These are phyloP conservation scores for Carapus acus DNA, from an alignment of 2,797 vertebrate species.

Conservation along the genomic window DNA sequence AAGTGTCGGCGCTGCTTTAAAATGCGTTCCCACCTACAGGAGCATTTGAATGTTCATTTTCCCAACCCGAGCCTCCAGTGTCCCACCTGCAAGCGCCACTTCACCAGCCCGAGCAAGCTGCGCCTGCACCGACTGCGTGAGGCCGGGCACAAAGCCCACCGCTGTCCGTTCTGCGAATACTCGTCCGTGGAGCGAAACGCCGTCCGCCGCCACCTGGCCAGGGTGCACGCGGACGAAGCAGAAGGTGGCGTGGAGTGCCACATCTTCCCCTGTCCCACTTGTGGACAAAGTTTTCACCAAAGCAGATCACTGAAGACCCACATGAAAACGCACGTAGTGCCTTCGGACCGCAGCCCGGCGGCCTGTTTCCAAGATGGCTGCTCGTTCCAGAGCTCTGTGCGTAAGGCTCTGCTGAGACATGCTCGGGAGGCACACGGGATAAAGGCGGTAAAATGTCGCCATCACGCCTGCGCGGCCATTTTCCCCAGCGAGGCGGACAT, in stretches of 20 bases:
- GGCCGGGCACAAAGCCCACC: constrained; percentile 82
- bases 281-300: constrained; percentile 79
- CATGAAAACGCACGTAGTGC: constrained; percentile 82
- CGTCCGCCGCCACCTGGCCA: constrained; percentile 84
- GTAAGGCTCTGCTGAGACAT: constrained; percentile 81
- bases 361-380: constrained; percentile 82
- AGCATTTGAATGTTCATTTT: constrained; percentile 90
- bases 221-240: constrained; percentile 77
- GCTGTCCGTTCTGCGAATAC: constrained; percentile 86
- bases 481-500: constrained; percentile 78
- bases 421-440: constrained; percentile 73
- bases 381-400: constrained; percentile 67
- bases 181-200: constrained; percentile 89
- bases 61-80: constrained; percentile 92
- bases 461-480: constrained; percentile 82
- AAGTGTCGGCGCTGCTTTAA: constrained; percentile 96
- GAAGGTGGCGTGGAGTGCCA: constrained; percentile 59
- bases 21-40: constrained; percentile 89
- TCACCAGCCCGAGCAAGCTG: constrained; percentile 96
- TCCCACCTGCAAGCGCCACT: constrained; percentile 86
- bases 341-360: constrained; percentile 58
- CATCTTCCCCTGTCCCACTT: constrained; percentile 83
- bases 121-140: constrained; percentile 88
- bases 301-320: constrained; percentile 89
- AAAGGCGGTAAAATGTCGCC: constrained; percentile 79